phyloP scores from a whole-genome alignment of 2,113 vertebrate genomes.

The Isichthys henryi region DNA sequence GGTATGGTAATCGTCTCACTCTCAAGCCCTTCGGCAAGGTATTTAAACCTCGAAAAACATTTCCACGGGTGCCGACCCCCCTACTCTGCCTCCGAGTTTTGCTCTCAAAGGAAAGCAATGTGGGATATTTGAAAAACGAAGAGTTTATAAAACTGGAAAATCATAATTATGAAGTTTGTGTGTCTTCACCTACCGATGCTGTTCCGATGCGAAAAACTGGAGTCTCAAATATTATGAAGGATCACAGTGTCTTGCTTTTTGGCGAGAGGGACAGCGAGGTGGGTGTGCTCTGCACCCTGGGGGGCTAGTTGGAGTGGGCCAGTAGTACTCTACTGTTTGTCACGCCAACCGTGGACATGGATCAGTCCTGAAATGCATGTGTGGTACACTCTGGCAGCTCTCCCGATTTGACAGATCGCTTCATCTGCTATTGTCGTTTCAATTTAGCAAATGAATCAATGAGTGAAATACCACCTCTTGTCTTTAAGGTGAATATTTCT shows the following conservation, averaged over 20 bases:
- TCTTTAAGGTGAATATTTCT: not conserved
- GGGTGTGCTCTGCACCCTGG: not conserved
- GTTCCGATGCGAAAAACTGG: not conserved
- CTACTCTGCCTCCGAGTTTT: not conserved
- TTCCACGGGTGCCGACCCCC: not conserved
- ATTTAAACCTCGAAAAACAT: not conserved
- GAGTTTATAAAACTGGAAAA: not conserved
- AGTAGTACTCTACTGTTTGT: not conserved
- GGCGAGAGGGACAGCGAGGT: not conserved
- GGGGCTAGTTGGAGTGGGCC: not conserved
- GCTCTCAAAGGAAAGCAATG: not conserved
- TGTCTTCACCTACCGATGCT: not conserved
- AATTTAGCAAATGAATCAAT: not conserved
- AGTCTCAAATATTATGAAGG: not conserved
- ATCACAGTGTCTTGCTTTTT: not conserved
- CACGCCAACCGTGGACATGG: not conserved
- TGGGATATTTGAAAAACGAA: not conserved
- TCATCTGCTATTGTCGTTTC: not conserved
- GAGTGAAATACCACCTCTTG: not conserved
- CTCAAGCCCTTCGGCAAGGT: no score
- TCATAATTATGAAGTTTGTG: not conserved
- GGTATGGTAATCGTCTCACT: not conserved
- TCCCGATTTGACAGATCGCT: not conserved
- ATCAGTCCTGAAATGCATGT: not conserved
- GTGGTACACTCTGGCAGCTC: not conserved